Evolutionary conservation across 2,888 invertebrate species (phyloP).

Genomic region (Prosopocoilus inquinatus): DNA sequence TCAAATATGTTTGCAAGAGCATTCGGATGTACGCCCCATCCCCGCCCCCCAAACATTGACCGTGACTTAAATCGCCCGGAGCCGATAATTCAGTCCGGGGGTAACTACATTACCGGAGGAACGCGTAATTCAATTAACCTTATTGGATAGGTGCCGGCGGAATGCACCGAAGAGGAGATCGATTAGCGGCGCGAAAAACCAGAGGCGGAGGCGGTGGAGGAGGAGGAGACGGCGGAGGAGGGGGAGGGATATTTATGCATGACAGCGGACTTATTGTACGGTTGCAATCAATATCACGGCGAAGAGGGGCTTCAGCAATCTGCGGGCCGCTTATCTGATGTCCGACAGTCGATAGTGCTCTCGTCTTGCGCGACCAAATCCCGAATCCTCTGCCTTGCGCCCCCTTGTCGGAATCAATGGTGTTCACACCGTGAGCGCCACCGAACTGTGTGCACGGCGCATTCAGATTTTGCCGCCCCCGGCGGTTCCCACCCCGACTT

Average conservation of each 20-base stretch:
- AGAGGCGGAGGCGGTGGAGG: background rate
- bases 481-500: too few species aligned
- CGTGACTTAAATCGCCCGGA: constrained; percentile 3
- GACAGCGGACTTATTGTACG: constrained; percentile 23
- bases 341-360: constrained; percentile 20
- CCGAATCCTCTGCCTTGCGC: constrained; percentile 15
- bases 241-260: constrained; percentile 10
- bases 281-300: constrained; percentile 34
- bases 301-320: constrained; percentile 33
- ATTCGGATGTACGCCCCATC: too few species aligned
- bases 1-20: too few species aligned
- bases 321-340: constrained; percentile 27
- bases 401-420: too few species aligned
- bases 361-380: constrained; percentile 21
- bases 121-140: constrained; percentile 20
- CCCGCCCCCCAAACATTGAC: background rate
- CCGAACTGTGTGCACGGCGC: too few species aligned
- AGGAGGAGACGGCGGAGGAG: background rate
- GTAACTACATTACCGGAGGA: constrained; percentile 2
- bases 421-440: too few species aligned
- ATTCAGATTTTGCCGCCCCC: too few species aligned
- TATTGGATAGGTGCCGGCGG: constrained; percentile 19
- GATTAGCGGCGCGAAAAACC: constrained; percentile 19
- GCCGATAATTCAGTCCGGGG: background rate
- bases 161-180: constrained; percentile 19